Evolutionary conservation across 1,140 invertebrate species (phyloP), one percentile per base, ranked within the genome.

Genomic region (Caenorhabditis tropicalis): DNA sequence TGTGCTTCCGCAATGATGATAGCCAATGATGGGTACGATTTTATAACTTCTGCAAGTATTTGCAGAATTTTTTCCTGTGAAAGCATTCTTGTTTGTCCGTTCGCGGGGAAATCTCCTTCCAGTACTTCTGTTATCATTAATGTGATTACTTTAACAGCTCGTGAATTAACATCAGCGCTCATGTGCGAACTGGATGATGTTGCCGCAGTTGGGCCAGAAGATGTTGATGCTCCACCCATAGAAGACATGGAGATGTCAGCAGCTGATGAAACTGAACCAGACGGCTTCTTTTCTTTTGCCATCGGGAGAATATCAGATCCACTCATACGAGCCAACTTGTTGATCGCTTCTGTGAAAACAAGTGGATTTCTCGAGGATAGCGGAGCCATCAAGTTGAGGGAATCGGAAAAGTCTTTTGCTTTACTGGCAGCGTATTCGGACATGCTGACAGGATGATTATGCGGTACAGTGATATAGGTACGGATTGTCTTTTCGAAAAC

Each of bases 401-500:
- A 43, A 27, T 74, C 65, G 0, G 36, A n/a, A 29, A 74, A 74
- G 21, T 74, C 65, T n/a, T 74, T 74, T 7, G 65, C 19, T 24
- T 74, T 74, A 10, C 6, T 21, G 7, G 33, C 19, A 33, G 19
- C 36, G n/a, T 74, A 74, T n/a, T 74, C 65, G 15, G 65, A 43
- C 65, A 74, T 36, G 7, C 19, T 36, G 39, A n/a, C 15, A 2
- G 60, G 65, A 21, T 19, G 19, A 10, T 39, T 33, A 27, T 39
- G 33, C 24, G 65, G 36, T 21, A 46, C n/a, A 31, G 65, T 36
- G 33, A 74, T 46, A 21, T 74, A 74, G 15, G 27, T 79, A 83
- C 74, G 65, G n/a, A 74, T 74, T 2, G 93, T 92, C 91, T 95
- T 95, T 91, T 96, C 95, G 94, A 96, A 96, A 3, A 95, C 94